Conservation (phyloP, 2,888 invertebrate species). For the Tiliacea aurago region DNA sequence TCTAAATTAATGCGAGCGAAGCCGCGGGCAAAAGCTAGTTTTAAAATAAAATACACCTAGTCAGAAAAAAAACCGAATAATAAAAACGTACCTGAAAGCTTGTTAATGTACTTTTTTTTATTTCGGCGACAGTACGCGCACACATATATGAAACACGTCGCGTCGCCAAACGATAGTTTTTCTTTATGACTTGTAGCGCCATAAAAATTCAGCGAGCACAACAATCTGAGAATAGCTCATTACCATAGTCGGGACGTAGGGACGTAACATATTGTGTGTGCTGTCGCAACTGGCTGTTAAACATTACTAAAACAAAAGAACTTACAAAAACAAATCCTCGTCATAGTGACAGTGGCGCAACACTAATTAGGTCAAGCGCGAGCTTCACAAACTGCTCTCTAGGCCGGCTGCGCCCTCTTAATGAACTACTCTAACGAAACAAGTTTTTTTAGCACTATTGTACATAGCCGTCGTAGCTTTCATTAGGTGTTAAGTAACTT, state of each 20-base stretch:
- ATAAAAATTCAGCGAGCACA: slow-evolving; percentile 60
- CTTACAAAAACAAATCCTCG: slow-evolving; percentile 79
- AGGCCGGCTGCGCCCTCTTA: slow-evolving; percentile 81
- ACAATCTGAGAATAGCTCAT: slow-evolving; percentile 63
- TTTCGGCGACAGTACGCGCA: slow-evolving; percentile 18
- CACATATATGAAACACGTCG: slow-evolving; percentile 35
- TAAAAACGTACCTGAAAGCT: slow-evolving; percentile 11
- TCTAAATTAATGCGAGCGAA: no score
- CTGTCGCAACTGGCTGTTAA: slow-evolving; percentile 63
- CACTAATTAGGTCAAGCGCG: slow-evolving; percentile 86
- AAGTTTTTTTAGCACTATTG: slow-evolving; percentile 81
- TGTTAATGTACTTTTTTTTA: slow-evolving; percentile 32
- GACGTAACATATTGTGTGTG: slow-evolving; percentile 64
- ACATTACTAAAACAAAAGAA: slow-evolving; percentile 74
- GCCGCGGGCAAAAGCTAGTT: no score
- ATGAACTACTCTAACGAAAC: slow-evolving; percentile 86
- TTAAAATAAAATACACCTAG: neutral
- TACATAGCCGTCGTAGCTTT: slow-evolving; percentile 57
- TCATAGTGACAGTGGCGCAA: slow-evolving; percentile 78
- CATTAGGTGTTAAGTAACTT: slow-evolving; percentile 54
- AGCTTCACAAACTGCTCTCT: slow-evolving; percentile 81
- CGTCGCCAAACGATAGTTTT: slow-evolving; percentile 54
- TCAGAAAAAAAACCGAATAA: neutral
- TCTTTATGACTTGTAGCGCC: slow-evolving; percentile 52
- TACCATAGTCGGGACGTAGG: slow-evolving; percentile 61